phyloP scores from a whole-genome alignment of 2,113 vertebrate genomes.

The Lethenteron camtschaticum region DNA sequence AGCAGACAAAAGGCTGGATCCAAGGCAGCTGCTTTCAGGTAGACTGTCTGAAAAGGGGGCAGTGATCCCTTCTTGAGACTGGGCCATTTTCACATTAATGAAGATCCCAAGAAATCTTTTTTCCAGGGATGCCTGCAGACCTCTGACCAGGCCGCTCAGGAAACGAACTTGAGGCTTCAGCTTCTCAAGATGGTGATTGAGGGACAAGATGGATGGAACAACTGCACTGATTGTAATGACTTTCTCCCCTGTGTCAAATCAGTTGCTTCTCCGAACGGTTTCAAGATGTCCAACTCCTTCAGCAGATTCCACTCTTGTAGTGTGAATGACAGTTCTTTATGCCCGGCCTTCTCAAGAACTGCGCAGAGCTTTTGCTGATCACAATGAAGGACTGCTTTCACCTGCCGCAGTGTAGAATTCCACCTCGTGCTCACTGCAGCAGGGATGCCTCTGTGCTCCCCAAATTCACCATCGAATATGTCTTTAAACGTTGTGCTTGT shows the following conservation, averaged over 20 bases:
- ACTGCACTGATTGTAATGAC: conserved; percentile 11
- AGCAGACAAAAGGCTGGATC: conserved; percentile 11
- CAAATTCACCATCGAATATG: too few species aligned
- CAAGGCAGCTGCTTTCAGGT: conserved; percentile 12
- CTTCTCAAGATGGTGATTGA: conserved; percentile 10
- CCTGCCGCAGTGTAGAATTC: too few species aligned
- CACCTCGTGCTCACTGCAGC: too few species aligned
- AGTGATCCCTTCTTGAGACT: conserved; percentile 11
- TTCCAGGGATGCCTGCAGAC: conserved; percentile 11
- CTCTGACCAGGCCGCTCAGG: conserved; percentile 9
- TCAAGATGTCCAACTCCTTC: too few species aligned
- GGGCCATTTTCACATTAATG: conserved; percentile 12
- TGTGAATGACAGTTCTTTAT: too few species aligned
- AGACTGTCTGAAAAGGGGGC: conserved; percentile 12
- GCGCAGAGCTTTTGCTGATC: too few species aligned
- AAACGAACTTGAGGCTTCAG: conserved; percentile 9
- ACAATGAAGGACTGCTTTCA: too few species aligned
- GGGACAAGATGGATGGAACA: conserved; percentile 10
- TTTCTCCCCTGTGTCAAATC: not conserved
- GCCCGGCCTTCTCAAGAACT: too few species aligned
- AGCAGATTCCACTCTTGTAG: too few species aligned
- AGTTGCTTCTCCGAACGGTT: too few species aligned
- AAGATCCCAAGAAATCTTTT: conserved; percentile 13
- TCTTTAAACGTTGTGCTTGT: too few species aligned
- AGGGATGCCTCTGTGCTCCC: too few species aligned